These are phyloP conservation scores for Sinopyrophorus schimmeli DNA, from an alignment of 2,888 invertebrate genomes.

Conservation along the genomic window DNA sequence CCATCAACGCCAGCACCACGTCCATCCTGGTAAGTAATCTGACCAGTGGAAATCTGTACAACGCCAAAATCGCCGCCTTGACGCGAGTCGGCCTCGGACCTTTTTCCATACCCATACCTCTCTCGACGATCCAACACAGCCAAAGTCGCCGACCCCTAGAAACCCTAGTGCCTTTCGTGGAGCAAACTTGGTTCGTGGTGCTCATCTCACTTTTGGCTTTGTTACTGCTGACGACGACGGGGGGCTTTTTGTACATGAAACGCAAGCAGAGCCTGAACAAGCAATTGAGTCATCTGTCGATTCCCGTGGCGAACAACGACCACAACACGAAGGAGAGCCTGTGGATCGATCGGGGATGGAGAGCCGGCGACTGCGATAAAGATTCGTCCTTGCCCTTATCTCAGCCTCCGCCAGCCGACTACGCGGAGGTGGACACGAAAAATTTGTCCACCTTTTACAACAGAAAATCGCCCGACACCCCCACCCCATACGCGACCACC, in stretches of 20 bases:
- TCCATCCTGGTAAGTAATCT: constrained; percentile 88
- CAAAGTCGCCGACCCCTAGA: constrained; percentile 53
- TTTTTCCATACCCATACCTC: constrained; percentile 75
- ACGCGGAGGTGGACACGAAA: constrained; percentile 68
- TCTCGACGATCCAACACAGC: constrained; percentile 68
- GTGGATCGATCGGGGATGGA: constrained; percentile 73
- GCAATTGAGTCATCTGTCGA: constrained; percentile 69
- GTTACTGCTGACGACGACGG: constrained; percentile 52
- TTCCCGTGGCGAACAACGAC: constrained; percentile 53
- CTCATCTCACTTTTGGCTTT: constrained; percentile 64
- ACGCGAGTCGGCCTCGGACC: constrained; percentile 88
- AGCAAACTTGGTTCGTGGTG: constrained; percentile 73
- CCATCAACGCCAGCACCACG: constrained; percentile 83
- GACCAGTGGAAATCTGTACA: constrained; percentile 82
- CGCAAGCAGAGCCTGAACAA: constrained; percentile 61
- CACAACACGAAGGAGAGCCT: constrained; percentile 63
- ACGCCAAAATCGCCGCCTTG: constrained; percentile 85
- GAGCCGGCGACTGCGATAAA: constrained; percentile 65
- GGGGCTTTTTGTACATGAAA: constrained; percentile 61
- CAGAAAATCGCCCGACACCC: constrained; percentile 67
- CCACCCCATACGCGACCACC: constrained; percentile 76
- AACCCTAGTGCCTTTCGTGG: constrained; percentile 57
- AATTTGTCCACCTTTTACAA: constrained; percentile 74
- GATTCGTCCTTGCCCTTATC: constrained; percentile 66
- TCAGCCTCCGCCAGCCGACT: constrained; percentile 62